phyloP scores from a whole-genome alignment of 2,888 invertebrate species.

The Drosophila antonietae region DNA sequence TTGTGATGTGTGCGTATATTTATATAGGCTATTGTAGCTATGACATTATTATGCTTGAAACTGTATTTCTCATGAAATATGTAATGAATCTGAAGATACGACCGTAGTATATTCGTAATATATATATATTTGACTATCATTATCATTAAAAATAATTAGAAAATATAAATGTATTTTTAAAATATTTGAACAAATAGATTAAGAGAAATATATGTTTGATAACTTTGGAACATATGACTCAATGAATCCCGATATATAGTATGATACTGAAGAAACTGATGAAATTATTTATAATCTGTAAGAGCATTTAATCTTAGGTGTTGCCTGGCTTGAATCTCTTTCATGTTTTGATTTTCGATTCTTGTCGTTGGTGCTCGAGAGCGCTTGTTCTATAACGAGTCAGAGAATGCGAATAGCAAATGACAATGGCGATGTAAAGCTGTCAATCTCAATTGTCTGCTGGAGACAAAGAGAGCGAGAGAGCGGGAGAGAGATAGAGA shows the following conservation, averaged over 20 bases:
- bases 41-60: constrained; percentile 30
- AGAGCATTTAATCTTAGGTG: background rate
- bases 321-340: background rate
- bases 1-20: constrained; percentile 61
- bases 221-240: too few relatives aligned
- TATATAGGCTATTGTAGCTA: constrained; percentile 46
- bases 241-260: background rate
- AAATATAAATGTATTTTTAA: too few relatives aligned
- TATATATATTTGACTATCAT: too few relatives aligned
- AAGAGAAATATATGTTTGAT: too few relatives aligned
- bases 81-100: background rate
- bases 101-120: too few relatives aligned
- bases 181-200: too few relatives aligned
- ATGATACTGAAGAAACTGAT: background rate
- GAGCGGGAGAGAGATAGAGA: background rate
- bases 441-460: constrained; percentile 65
- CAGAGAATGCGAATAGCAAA: constrained; percentile 40
- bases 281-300: background rate
- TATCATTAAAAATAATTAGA: too few relatives aligned
- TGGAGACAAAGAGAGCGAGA: background rate
- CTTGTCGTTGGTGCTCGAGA: constrained; percentile 32
- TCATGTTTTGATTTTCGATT: constrained; percentile 67
- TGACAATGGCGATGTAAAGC: constrained; percentile 47
- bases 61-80: background rate
- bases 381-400: constrained; percentile 32